Base-by-base conservation (phyloP, 2,797 vertebrate genomes). In the Numenius phaeopus region DNA sequence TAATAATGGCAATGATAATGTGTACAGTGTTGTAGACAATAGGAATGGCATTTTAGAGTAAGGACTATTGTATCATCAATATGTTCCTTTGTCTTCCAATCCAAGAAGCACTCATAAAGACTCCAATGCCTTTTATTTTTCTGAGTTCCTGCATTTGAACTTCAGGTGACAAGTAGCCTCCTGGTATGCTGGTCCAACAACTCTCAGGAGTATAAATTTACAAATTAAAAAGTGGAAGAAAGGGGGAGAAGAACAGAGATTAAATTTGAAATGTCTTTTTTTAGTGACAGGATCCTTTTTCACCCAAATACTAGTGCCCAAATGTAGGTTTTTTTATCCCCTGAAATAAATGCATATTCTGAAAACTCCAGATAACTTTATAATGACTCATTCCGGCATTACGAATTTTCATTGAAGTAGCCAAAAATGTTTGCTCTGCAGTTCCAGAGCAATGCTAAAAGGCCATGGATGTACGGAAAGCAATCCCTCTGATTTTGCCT, bases 171-270 rank as follows among this genome's bases (percentile, higher is more conserved):
- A 16, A 67, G 26, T 21, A 80, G 9, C 11, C 30, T 66, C 37
- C 21, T 29, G 30, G 5, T 9, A 4, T 49, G 67, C 30, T 67
- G 30, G 23, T 72, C 39, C 52, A 76, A n/a, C 62, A 50, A 4
- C 12, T 19, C 17, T 66, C 22, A 75, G 16, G 14, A 61, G 39
- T 20, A 70, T 8, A 72, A 52, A 77, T 77, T 39, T 79, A 22
- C 37, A 70, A 40, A 65, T 50, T 27, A 70, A 70, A n/a, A 87
- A 76, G 24, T 14, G 34, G 15, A 65, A 67, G n/a, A 26, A 44
- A 21, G 0, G 1, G 6, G 3, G 8, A n/a, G 40, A 47, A 52
- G 8, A 42, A 10, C 14, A 22, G 5, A 77, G n/a, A 24, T 54
- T 54, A 27, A 80, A 66, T 89, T 66, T 62, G 18, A 88, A 84